A percentile compares a stretch with the other conserved stretches of the same genome.
Conservation (phyloP, 2,797 vertebrate species). For the Pipistrellus pipistrellus region DNA sequence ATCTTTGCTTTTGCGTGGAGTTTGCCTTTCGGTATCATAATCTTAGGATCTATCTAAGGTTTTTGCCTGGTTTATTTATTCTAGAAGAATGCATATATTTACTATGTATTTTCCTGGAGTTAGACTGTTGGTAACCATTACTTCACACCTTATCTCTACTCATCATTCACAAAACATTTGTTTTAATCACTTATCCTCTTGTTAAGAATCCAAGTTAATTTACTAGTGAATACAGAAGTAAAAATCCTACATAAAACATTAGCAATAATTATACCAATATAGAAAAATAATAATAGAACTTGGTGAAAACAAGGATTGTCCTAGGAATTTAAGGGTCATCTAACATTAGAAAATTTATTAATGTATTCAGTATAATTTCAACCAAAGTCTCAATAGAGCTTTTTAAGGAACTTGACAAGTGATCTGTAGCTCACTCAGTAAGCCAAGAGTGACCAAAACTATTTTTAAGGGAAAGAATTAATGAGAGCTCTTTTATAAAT, state of each 20-base stretch:
- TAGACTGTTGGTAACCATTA: neutral
- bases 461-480: neutral
- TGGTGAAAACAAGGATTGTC: neutral
- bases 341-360: neutral
- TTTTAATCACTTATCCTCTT: neutral
- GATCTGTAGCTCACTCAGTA: neutral
- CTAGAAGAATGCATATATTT: neutral
- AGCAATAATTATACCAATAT: neutral
- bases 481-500: neutral
- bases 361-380: neutral
- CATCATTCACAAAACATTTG: neutral
- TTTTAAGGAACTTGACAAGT: neutral
- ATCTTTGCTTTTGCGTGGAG: neutral
- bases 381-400: neutral
- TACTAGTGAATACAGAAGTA: neutral
- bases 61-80: neutral
- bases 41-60: neutral
- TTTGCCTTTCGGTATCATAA: neutral
- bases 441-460: neutral
- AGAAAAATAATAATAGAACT: neutral
- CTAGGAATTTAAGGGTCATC: neutral
- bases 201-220: neutral
- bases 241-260: neutral
- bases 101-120: neutral
- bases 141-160: neutral